Conservation (phyloP, 2,797 vertebrate genomes). For the Erithacus rubecula region DNA sequence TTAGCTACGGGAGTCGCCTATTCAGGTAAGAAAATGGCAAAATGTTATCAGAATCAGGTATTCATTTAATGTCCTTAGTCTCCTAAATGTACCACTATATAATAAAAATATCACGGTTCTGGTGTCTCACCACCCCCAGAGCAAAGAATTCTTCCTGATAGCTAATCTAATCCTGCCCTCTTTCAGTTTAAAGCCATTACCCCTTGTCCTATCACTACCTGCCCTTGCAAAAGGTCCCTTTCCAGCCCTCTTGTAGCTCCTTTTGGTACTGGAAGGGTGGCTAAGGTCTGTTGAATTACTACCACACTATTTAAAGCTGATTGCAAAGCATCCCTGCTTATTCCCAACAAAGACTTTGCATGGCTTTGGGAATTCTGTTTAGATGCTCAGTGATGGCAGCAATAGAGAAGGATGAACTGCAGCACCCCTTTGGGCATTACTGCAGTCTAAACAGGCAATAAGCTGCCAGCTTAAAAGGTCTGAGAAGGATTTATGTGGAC, state of each 20-base stretch:
- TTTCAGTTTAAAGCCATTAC: background rate
- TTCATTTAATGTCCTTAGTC: background rate
- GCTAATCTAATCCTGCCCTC: background rate
- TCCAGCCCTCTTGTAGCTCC: background rate
- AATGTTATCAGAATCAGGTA: background rate
- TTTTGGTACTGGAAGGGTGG: background rate
- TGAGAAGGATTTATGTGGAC: constrained; percentile 37
- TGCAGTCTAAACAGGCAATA: constrained; percentile 16
- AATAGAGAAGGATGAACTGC: background rate
- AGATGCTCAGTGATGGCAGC: background rate
- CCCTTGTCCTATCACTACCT: background rate
- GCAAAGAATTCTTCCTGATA: background rate
- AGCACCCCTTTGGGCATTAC: background rate
- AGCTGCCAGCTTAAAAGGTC: constrained; percentile 51
- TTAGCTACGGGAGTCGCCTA: background rate
- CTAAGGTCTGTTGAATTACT: background rate
- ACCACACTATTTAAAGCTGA: background rate
- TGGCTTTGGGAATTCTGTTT: background rate
- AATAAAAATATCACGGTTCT: background rate
- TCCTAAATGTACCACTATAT: background rate
- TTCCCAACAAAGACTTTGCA: background rate
- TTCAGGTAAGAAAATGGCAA: background rate
- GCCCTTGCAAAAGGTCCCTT: background rate
- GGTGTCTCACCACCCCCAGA: background rate
- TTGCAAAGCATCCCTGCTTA: background rate